Conservation (phyloP, 2,113 vertebrate species). For the Alces alces region DNA sequence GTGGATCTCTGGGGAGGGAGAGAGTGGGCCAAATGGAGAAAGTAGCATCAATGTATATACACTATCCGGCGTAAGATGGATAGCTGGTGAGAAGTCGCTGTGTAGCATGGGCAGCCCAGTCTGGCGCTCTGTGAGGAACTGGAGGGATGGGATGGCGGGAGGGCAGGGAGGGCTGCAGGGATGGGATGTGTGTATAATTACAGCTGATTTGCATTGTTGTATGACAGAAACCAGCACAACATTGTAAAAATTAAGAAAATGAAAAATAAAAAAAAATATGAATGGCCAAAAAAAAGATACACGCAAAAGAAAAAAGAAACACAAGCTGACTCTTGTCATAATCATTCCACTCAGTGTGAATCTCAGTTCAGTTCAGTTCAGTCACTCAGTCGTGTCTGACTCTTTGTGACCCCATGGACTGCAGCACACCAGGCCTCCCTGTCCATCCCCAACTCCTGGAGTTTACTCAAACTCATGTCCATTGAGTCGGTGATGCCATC, state of each 20-base stretch:
- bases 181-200: not conserved
- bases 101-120: not conserved
- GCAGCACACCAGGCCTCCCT: not conserved
- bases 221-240: not conserved
- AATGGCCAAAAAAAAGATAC: not conserved
- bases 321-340: not conserved
- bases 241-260: not conserved
- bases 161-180: not conserved
- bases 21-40: not conserved
- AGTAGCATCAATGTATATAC: not conserved
- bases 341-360: not conserved
- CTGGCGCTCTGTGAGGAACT: not conserved
- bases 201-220: not conserved
- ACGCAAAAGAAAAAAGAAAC: not conserved
- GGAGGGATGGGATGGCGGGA: not conserved
- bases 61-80: not conserved
- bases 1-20: not conserved
- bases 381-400: not conserved
- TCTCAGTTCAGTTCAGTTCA: not conserved
- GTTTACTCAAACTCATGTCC: not conserved
- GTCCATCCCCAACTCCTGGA: not conserved
- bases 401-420: not conserved
- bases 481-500: not conserved
- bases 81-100: not conserved
- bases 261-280: not conserved